These are phyloP conservation scores for Elachura formosa DNA, from an alignment of 2,113 vertebrate genomes.

Conservation along the genomic window DNA sequence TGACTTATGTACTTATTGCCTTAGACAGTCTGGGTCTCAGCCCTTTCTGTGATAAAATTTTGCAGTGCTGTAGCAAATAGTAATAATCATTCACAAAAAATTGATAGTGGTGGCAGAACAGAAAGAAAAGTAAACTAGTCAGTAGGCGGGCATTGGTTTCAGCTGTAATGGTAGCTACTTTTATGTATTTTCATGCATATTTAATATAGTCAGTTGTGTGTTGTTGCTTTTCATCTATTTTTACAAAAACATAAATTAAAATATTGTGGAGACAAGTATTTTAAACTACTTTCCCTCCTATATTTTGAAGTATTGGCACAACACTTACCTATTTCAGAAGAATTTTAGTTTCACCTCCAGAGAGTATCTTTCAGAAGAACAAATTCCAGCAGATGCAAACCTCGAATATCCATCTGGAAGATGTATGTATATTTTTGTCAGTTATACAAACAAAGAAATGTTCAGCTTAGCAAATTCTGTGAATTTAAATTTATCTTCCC, in stretches of 20 bases:
- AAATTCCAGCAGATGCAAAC: neutral
- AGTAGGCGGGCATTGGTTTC: neutral
- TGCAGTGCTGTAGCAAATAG: neutral
- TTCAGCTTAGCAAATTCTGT: neutral
- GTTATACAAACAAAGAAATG: neutral
- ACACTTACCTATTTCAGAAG: neutral
- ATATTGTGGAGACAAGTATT: neutral
- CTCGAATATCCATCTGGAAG: neutral
- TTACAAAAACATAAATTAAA: neutral
- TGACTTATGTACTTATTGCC: neutral
- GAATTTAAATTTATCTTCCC: neutral
- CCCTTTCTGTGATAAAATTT: neutral
- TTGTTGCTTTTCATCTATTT: neutral
- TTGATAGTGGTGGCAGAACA: neutral
- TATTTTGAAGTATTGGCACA: neutral
- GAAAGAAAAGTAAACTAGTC: neutral
- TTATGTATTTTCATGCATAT: neutral
- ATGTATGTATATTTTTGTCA: neutral
- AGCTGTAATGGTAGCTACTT: neutral
- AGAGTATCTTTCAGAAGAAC: neutral
- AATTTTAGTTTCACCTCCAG: neutral
- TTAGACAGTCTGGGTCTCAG: neutral
- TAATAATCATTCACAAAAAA: neutral
- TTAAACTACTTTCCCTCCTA: neutral
- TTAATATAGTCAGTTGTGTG: neutral